A percentile compares a stretch with the other conserved stretches of the same genome.
Evolutionary conservation across 1,140 invertebrate species (phyloP).

Genomic region (Sogatella furcifera): DNA sequence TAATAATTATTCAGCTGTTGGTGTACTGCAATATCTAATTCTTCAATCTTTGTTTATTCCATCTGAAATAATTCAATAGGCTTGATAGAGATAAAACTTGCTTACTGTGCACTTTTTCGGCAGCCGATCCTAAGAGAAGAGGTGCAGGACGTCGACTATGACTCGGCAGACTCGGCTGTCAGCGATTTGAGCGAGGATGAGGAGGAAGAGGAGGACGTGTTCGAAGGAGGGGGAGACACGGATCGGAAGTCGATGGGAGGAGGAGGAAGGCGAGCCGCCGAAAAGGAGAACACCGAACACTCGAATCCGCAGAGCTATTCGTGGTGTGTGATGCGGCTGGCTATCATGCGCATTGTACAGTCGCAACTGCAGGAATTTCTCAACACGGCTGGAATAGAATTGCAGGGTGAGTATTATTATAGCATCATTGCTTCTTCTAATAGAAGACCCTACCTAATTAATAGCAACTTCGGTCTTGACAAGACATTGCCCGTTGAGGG

Average conservation of each 20-base stretch:
- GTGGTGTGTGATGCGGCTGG: conserved; percentile 87
- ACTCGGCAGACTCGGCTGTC: conserved; percentile 73
- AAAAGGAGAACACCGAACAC: conserved; percentile 66
- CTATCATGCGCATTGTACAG: conserved; percentile 74
- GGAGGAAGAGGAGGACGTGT: conserved; percentile 64
- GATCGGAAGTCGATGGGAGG: conserved; percentile 33
- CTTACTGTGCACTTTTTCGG: too few species aligned
- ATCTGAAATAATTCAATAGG: too few species aligned
- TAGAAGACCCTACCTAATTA: too few species aligned
- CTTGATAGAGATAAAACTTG: too few species aligned
- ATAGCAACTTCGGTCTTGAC: too few species aligned
- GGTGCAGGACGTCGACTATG: conserved; percentile 70
- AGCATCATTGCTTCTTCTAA: neutral
- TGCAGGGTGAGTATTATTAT: conserved; percentile 65
- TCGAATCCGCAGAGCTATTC: conserved; percentile 79
- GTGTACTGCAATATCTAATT: too few species aligned
- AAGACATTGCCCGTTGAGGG: too few species aligned
- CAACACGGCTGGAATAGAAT: conserved; percentile 78
- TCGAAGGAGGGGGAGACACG: conserved; percentile 38
- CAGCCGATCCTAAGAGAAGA: conserved; percentile 53
- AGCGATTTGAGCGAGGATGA: conserved; percentile 63
- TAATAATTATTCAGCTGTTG: too few species aligned
- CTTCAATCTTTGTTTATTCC: too few species aligned
- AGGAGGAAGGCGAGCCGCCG: conserved; percentile 35
- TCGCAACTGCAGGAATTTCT: conserved; percentile 68